phyloP scores from a whole-genome alignment of 2,888 invertebrate genomes.

The Xanthia togata region DNA sequence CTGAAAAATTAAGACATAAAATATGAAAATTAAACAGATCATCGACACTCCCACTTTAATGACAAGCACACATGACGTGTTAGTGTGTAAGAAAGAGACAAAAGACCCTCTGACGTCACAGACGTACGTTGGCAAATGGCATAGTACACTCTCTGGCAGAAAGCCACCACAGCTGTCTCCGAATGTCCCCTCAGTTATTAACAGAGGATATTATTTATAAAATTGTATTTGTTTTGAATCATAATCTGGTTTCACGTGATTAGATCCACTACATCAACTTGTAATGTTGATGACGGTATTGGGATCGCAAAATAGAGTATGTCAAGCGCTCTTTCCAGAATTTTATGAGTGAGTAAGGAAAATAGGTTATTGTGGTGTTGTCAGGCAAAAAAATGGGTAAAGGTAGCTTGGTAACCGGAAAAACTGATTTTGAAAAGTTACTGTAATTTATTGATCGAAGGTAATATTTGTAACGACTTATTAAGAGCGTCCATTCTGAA shows the following conservation, averaged over 20 bases:
- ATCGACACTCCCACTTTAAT: slow-evolving; percentile 54
- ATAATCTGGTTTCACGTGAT: slow-evolving; percentile 79
- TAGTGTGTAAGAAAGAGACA: slow-evolving; percentile 46
- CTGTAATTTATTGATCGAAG: too few relatives aligned
- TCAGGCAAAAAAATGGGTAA: not conserved
- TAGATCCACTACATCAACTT: slow-evolving; percentile 61
- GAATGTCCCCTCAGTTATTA: slow-evolving; percentile 80
- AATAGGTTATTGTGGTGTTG: slow-evolving; percentile 35
- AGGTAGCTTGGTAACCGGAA: too few relatives aligned
- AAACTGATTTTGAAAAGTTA: not conserved
- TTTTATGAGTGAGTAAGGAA: slow-evolving; percentile 24
- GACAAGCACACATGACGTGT: slow-evolving; percentile 60
- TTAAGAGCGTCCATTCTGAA: too few relatives aligned
- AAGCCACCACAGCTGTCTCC: slow-evolving; percentile 84
- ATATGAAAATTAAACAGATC: slow-evolving; percentile 27
- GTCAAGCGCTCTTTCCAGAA: slow-evolving; percentile 39
- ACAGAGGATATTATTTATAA: slow-evolving; percentile 83
- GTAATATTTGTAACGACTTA: not conserved
- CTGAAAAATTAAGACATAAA: slow-evolving; percentile 29
- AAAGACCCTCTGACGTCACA: slow-evolving; percentile 69
- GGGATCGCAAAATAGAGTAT: slow-evolving; percentile 48
- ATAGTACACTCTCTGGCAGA: slow-evolving; percentile 79
- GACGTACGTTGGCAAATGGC: slow-evolving; percentile 74
- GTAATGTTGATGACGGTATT: slow-evolving; percentile 54
- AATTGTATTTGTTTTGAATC: slow-evolving; percentile 87